Percentiles rank a stretch among this genome's conserved stretches.
Conservation (phyloP, 2,113 vertebrate species). For the Oncorhynchus keta region DNA sequence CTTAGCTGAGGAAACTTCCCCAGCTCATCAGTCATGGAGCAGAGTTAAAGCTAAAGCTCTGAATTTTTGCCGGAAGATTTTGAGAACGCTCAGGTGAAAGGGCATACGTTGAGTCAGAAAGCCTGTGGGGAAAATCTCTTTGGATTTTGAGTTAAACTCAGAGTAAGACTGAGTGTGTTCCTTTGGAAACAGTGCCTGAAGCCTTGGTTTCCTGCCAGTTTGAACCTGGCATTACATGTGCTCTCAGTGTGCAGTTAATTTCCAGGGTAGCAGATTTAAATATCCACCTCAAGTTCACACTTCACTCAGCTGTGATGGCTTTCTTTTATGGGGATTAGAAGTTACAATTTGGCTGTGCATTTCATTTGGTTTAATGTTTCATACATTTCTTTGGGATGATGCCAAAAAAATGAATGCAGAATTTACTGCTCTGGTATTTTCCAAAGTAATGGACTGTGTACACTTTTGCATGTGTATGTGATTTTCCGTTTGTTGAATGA, state of each 20-base stretch:
- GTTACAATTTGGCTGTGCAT: no score
- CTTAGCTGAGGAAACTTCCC: slow-evolving; percentile 27
- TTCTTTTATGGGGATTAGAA: slow-evolving; percentile 20
- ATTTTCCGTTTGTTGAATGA: slow-evolving; percentile 15
- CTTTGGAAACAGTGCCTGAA: slow-evolving; percentile 60
- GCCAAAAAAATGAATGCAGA: background rate
- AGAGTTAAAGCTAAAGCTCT: slow-evolving; percentile 68
- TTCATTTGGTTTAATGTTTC: slow-evolving; percentile 23
- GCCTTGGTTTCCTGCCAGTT: slow-evolving; percentile 36
- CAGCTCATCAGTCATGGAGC: slow-evolving; percentile 72
- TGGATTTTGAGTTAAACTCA: slow-evolving; percentile 58
- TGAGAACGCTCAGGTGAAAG: slow-evolving; percentile 72
- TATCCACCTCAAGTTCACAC: slow-evolving; percentile 23
- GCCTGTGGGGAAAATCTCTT: slow-evolving; percentile 61
- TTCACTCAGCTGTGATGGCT: slow-evolving; percentile 30
- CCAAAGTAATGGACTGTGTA: slow-evolving; percentile 9
- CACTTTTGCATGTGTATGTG: background rate
- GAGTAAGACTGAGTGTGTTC: slow-evolving; percentile 65
- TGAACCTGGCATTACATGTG: slow-evolving; percentile 38
- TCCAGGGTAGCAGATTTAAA: slow-evolving; percentile 40
- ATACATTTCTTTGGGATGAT: slow-evolving; percentile 18
- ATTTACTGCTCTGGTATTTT: background rate
- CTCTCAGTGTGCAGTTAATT: slow-evolving; percentile 34
- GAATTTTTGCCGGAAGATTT: slow-evolving; percentile 74
- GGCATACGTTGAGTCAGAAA: slow-evolving; percentile 74